Percentiles rank a stretch among this genome's conserved stretches.
These are phyloP conservation scores for Tetropium fuscum DNA, from an alignment of 2,888 invertebrate genomes.

Conservation along the genomic window DNA sequence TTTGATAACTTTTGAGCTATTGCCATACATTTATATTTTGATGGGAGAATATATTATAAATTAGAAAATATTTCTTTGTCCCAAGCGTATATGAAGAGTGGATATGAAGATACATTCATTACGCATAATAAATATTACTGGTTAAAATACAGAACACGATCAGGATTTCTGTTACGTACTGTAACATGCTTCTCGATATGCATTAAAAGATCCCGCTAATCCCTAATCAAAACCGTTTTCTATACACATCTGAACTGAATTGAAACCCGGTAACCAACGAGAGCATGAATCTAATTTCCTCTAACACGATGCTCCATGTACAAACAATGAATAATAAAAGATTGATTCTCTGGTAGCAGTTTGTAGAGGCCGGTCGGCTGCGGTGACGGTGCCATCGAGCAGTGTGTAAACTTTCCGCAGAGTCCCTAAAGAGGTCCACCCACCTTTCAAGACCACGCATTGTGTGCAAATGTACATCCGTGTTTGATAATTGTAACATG, in stretches of 20 bases:
- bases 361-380: constrained; percentile 24
- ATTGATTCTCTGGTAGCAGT: constrained; percentile 38
- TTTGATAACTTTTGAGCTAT: too few species aligned
- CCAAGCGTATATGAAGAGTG: too few species aligned
- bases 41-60: too few species aligned
- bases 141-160: too few species aligned
- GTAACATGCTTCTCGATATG: too few species aligned
- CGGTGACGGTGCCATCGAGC: constrained; percentile 35
- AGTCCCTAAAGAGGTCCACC: constrained; percentile 36
- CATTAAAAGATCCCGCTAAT: too few species aligned
- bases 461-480: constrained; percentile 64
- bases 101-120: too few species aligned
- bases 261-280: constrained; percentile 36
- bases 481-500: constrained; percentile 63
- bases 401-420: constrained; percentile 33
- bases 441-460: constrained; percentile 55
- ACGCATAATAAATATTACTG: too few species aligned
- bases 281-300: constrained; percentile 41
- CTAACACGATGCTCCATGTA: constrained; percentile 37
- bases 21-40: too few species aligned
- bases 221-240: too few species aligned
- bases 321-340: constrained; percentile 46
- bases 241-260: constrained; percentile 8
- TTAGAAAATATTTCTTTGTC: too few species aligned
- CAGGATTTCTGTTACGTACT: too few species aligned